These are phyloP conservation scores for Misgurnus mizolepis DNA, from an alignment of 2,113 vertebrate genomes.

Conservation along the genomic window DNA sequence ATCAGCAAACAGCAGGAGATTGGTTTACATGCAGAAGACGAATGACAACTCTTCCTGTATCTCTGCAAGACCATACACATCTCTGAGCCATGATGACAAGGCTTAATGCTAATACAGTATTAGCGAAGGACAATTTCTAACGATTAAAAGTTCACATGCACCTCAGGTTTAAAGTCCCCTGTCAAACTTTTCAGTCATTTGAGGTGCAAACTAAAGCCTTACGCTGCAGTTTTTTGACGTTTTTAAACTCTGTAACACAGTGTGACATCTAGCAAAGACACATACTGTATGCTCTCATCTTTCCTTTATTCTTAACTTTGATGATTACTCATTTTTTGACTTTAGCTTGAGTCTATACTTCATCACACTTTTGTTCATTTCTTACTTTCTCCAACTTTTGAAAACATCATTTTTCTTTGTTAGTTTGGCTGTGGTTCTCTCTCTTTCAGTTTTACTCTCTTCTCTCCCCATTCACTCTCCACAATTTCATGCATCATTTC, in stretches of 20 bases:
- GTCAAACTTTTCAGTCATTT: constrained; percentile 44
- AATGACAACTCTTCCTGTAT: constrained; percentile 39
- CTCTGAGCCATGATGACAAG: constrained; percentile 40
- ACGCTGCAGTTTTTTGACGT: constrained; percentile 33
- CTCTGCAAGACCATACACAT: constrained; percentile 28
- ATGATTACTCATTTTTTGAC: constrained; percentile 2
- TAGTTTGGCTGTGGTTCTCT: constrained; percentile 29
- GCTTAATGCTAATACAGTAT: constrained; percentile 31
- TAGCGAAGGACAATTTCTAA: constrained; percentile 50
- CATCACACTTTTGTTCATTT: constrained; percentile 19
- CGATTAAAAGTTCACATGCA: constrained; percentile 48
- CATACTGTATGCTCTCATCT: constrained; percentile 12
- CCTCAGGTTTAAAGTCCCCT: constrained; percentile 53
- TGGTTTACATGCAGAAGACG: constrained; percentile 33
- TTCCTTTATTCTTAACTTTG: constrained; percentile 21
- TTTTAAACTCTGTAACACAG: constrained; percentile 36
- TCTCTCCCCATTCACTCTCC: constrained; percentile 40
- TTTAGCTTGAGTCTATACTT: not conserved
- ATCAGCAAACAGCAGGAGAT: constrained; percentile 48
- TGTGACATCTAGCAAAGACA: constrained; percentile 39
- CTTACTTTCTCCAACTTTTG: constrained; percentile 14
- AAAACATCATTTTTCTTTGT: constrained; percentile 29
- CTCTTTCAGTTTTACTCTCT: constrained; percentile 26
- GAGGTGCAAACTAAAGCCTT: constrained; percentile 52
- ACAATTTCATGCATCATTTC: constrained; percentile 77